These are phyloP conservation scores for Nemotelus nigrinus DNA, from an alignment of 2,888 invertebrate genomes.

Conservation along the genomic window DNA sequence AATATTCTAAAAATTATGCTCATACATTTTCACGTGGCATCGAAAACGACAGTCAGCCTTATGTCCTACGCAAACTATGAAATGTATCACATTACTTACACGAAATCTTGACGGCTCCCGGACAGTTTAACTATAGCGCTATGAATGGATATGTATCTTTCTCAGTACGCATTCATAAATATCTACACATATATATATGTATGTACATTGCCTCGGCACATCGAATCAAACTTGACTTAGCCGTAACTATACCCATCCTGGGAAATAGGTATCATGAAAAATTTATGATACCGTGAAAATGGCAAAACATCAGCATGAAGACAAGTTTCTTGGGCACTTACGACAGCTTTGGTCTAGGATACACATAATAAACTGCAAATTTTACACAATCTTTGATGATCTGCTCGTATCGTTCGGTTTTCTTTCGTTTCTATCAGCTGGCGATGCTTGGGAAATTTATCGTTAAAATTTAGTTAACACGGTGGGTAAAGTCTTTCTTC, in stretches of 20 bases:
- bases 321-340: conserved; percentile 11
- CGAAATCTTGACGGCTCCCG: too few species aligned
- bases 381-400: conserved; percentile 11
- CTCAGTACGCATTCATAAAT: too few species aligned
- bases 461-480: not conserved
- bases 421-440: not conserved
- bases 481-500: too few species aligned
- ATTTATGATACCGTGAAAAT: conserved; percentile 35
- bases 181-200: too few species aligned
- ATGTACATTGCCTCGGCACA: not conserved
- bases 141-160: too few species aligned
- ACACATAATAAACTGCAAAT: conserved; percentile 7
- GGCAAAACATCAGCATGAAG: conserved; percentile 30
- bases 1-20: too few species aligned
- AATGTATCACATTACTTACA: too few species aligned
- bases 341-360: not conserved
- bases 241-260: conserved; percentile 9
- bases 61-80: too few species aligned
- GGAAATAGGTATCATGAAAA: conserved; percentile 21
- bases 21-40: too few species aligned
- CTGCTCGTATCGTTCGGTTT: not conserved
- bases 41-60: too few species aligned
- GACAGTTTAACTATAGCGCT: too few species aligned
- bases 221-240: conserved; percentile 3
- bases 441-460: not conserved